Conservation (phyloP, 2,797 vertebrate genomes). For the Heliangelus exortis region DNA sequence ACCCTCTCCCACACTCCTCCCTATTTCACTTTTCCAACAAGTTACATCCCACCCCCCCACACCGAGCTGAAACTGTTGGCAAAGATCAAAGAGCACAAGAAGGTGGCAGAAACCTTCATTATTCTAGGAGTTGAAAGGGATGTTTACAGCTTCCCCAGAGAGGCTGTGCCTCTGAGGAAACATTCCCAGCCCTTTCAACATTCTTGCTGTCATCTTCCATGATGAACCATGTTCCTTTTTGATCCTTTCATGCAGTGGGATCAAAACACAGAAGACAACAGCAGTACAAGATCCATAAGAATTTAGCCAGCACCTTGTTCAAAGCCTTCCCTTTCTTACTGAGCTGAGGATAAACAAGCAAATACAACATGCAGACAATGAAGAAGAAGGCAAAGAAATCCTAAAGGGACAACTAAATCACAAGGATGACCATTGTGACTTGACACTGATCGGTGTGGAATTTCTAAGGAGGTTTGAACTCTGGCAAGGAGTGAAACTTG, state of each 20-base stretch:
- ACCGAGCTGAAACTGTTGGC: background rate
- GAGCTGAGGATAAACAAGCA: background rate
- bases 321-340: background rate
- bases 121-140: slow-evolving; percentile 22
- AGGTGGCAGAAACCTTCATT: background rate
- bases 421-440: background rate
- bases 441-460: background rate
- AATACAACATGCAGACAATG: background rate
- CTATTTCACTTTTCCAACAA: background rate
- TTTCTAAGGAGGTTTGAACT: background rate
- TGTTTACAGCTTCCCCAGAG: background rate
- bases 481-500: background rate
- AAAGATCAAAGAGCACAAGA: slow-evolving; percentile 27
- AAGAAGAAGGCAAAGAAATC: background rate
- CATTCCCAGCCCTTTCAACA: background rate
- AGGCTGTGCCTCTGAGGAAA: background rate
- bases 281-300: background rate
- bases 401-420: background rate
- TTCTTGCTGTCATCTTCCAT: background rate
- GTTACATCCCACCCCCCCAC: background rate
- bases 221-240: slow-evolving; percentile 42
- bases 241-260: background rate
- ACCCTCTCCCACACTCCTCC: background rate
- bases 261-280: slow-evolving; percentile 12
- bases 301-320: slow-evolving; percentile 26